Evolutionary conservation across 2,888 invertebrate genomes (phyloP).

Genomic region (Frankliniella intonsa): DNA sequence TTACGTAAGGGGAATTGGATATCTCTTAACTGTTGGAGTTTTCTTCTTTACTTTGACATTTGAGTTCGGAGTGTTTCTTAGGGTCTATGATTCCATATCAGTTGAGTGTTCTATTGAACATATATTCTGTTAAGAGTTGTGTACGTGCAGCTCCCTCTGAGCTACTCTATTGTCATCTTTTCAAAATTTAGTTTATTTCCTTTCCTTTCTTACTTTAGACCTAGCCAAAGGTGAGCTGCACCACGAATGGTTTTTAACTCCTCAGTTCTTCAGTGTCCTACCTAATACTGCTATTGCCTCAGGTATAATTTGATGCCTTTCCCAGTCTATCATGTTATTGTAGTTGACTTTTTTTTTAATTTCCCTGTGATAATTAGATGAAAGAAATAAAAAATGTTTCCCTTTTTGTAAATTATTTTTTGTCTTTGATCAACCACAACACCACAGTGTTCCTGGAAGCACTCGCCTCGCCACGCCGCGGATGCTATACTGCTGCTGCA

Average conservation of each 20-base stretch:
- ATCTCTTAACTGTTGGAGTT: conserved; percentile 15
- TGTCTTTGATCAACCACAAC: no score
- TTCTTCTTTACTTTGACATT: not conserved
- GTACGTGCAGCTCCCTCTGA: not conserved
- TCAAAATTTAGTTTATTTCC: conserved; percentile 14
- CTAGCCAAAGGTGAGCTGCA: conserved; percentile 8
- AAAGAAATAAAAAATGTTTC: conserved; percentile 34
- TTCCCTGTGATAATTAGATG: conserved; percentile 37
- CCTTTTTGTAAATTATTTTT: conserved; percentile 29
- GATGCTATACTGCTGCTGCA: no score
- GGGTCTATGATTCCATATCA: conserved; percentile 17
- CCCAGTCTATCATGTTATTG: conserved; percentile 26
- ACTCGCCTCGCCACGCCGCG: no score
- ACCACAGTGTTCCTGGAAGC: no score
- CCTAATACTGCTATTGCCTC: conserved; percentile 16
- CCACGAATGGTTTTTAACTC: not conserved
- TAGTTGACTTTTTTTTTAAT: conserved; percentile 31
- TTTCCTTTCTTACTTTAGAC: not conserved
- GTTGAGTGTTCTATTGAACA: conserved; percentile 18
- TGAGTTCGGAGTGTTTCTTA: conserved; percentile 10
- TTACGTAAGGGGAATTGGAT: conserved; percentile 7
- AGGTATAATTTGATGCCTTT: conserved; percentile 5
- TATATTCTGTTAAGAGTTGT: not conserved
- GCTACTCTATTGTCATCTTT: not conserved
- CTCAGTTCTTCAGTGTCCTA: conserved; percentile 23